These are phyloP conservation scores for Coenonympha arcania DNA, from an alignment of 2,888 invertebrate species.

Conservation along the genomic window DNA sequence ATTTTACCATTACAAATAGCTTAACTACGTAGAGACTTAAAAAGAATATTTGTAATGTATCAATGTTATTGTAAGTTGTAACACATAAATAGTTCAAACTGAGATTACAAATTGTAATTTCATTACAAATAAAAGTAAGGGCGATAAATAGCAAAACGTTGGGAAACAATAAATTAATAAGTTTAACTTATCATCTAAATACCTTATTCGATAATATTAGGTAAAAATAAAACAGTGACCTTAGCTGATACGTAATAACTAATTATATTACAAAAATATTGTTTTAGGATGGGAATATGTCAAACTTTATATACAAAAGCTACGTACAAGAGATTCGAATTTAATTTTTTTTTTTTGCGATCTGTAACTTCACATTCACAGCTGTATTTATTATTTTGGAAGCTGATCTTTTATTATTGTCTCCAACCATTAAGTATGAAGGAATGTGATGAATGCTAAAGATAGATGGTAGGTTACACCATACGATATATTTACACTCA, in stretches of 20 bases:
- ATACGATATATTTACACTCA: too few species aligned
- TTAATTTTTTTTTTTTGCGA: too few species aligned
- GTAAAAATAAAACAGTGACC: neutral
- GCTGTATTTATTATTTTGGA: neutral
- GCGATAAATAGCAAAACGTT: conserved; percentile 16
- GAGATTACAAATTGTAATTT: conserved; percentile 26
- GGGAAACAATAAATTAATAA: conserved; percentile 24
- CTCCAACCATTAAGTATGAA: conserved; percentile 24
- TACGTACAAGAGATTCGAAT: conserved; percentile 32
- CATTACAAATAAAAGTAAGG: conserved; percentile 19
- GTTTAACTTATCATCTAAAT: conserved; percentile 20
- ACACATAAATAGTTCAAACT: conserved; percentile 9
- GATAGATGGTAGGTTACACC: neutral
- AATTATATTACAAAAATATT: conserved; percentile 36
- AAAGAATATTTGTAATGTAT: conserved; percentile 14
- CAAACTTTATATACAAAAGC: conserved; percentile 30
- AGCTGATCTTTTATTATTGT: conserved; percentile 28
- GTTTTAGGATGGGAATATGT: conserved; percentile 26
- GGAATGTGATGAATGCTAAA: conserved; percentile 29
- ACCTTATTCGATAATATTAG: neutral
- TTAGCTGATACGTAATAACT: neutral
- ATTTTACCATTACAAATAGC: conserved; percentile 28
- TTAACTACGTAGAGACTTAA: conserved; percentile 12
- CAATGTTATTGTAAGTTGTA: conserved; percentile 18
- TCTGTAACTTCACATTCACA: conserved; percentile 8